Percentiles rank a stretch among this genome's conserved stretches.
phyloP scores from a whole-genome alignment of 1,140 invertebrate genomes.

The Drosophila funebris region DNA sequence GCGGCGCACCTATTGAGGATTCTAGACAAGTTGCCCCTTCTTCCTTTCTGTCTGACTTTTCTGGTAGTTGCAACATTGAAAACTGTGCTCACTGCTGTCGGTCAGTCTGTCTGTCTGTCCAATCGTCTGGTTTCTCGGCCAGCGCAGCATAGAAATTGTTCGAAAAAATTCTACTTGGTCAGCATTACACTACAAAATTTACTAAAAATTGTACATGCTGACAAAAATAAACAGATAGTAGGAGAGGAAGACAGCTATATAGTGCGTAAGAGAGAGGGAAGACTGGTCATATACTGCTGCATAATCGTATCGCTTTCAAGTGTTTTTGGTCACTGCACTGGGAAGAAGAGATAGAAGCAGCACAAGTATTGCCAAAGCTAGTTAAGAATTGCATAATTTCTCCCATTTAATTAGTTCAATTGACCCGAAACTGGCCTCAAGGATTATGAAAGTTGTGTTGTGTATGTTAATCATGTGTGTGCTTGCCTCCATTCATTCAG shows the following conservation, averaged over 20 bases:
- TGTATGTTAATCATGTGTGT: background rate
- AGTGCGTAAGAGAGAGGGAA: constrained; percentile 11
- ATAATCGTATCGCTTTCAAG: constrained; percentile 82
- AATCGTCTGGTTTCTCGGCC: constrained; percentile 23
- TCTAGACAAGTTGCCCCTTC: constrained; percentile 35
- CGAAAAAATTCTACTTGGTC: constrained; percentile 76
- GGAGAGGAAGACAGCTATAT: constrained; percentile 10
- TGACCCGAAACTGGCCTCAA: constrained; percentile 20
- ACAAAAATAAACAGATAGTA: constrained; percentile 43
- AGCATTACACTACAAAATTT: constrained; percentile 80
- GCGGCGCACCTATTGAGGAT: constrained; percentile 69
- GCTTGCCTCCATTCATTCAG: constrained; percentile 53
- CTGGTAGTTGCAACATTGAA: constrained; percentile 43
- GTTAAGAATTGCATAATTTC: constrained; percentile 65
- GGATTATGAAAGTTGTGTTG: constrained; percentile 47
- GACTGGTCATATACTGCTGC: constrained; percentile 38
- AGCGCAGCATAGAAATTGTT: constrained; percentile 67
- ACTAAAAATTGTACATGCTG: constrained; percentile 73
- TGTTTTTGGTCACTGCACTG: constrained; percentile 45
- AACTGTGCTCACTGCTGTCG: constrained; percentile 49
- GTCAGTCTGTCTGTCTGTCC: constrained; percentile 17
- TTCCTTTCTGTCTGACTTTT: constrained; percentile 38
- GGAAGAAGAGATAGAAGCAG: background rate
- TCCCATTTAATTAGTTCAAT: constrained; percentile 56
- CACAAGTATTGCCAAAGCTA: constrained; percentile 46